These are phyloP conservation scores for Euwallacea fornicatus DNA, from an alignment of 1,140 invertebrate genomes.

Conservation along the genomic window DNA sequence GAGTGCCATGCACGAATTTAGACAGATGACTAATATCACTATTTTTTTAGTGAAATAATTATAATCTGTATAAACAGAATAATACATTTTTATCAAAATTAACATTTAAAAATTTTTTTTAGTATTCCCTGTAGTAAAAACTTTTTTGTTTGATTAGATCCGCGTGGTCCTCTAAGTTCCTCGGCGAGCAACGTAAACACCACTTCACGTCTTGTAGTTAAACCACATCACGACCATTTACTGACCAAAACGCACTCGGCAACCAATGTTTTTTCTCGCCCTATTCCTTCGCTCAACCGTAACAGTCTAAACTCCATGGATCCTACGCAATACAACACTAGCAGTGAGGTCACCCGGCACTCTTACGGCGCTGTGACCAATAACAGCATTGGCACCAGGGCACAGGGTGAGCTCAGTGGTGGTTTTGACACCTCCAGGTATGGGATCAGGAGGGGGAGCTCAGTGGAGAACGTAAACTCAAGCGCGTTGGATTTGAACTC, in stretches of 20 bases:
- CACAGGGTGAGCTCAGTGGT: background rate
- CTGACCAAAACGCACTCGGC: slow-evolving; percentile 52
- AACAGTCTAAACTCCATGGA: slow-evolving; percentile 46
- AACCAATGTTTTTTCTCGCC: slow-evolving; percentile 48
- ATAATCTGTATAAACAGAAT: no score
- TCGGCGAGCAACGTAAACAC: slow-evolving; percentile 42
- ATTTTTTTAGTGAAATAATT: no score
- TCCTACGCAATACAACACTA: slow-evolving; percentile 44
- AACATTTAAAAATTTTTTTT: no score
- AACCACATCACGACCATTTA: slow-evolving; percentile 35
- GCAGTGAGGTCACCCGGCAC: slow-evolving; percentile 18
- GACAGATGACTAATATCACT: no score
- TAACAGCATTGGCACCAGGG: slow-evolving; percentile 9
- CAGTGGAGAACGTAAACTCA: slow-evolving; percentile 52
- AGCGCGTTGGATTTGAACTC: slow-evolving; percentile 45
- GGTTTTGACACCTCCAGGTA: slow-evolving; percentile 16
- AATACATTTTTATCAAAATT: no score
- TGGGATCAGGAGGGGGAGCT: slow-evolving; percentile 50
- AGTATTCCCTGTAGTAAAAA: background rate
- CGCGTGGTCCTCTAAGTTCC: slow-evolving; percentile 39
- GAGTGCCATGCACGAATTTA: no score
- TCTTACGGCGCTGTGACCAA: slow-evolving; percentile 27
- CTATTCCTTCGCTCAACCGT: slow-evolving; percentile 38
- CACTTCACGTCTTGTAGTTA: slow-evolving; percentile 29
- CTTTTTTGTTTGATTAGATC: slow-evolving; percentile 31